Evolutionary conservation across 2,888 invertebrate genomes (phyloP).

Genomic region (Apomyelois bistriatella): DNA sequence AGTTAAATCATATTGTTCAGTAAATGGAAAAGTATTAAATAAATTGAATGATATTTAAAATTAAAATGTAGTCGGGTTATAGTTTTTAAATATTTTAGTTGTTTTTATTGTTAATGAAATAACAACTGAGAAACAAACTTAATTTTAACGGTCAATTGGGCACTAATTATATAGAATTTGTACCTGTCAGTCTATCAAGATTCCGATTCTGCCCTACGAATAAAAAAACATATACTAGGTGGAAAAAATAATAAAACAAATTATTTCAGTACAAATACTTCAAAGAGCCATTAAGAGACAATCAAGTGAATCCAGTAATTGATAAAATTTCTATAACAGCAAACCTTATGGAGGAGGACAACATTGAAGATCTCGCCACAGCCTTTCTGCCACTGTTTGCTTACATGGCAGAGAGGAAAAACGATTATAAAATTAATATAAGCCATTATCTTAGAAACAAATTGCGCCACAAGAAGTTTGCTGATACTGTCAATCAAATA

Average conservation of each 20-base stretch:
- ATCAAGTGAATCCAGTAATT: constrained; percentile 39
- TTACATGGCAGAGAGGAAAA: constrained; percentile 47
- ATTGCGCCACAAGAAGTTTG: constrained; percentile 35
- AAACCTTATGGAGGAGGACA: constrained; percentile 32
- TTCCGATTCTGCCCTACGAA: no score
- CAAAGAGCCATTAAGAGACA: constrained; percentile 43
- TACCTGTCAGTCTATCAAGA: no score
- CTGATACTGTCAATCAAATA: constrained; percentile 31
- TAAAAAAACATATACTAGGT: no score
- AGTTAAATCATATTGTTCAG: no score
- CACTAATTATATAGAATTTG: no score
- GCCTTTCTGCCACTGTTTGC: constrained; percentile 51
- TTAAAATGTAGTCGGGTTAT: no score
- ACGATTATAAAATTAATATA: constrained; percentile 36
- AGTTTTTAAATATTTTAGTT: no score
- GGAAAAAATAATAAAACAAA: background rate
- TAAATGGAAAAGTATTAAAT: no score
- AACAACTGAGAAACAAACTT: no score
- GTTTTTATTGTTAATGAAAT: no score
- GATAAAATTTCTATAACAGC: constrained; percentile 39
- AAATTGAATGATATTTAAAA: no score
- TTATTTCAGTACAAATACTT: constrained; percentile 62
- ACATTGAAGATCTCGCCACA: constrained; percentile 41
- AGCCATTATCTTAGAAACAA: constrained; percentile 24
- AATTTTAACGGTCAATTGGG: no score